phyloP scores from a whole-genome alignment of 2,113 vertebrate species.

The Lepus americanus region DNA sequence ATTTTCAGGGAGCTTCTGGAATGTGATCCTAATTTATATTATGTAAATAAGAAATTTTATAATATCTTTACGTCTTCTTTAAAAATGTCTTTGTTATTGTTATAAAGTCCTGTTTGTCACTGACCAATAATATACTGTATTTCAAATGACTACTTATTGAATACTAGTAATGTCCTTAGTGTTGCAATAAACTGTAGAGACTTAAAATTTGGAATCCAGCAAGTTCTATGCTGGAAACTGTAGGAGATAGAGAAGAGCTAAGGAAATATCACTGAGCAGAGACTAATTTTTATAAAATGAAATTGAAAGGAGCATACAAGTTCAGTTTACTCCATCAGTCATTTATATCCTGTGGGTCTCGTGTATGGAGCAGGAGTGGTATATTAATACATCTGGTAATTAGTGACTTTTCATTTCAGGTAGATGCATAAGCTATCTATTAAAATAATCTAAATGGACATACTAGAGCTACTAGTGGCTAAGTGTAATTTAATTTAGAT shows the following conservation, averaged over 20 bases:
- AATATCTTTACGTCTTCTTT: neutral
- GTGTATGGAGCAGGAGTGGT: neutral
- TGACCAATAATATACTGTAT: neutral
- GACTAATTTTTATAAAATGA: neutral
- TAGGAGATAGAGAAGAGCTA: neutral
- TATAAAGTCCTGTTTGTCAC: neutral
- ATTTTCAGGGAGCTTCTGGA: neutral
- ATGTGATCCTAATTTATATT: neutral
- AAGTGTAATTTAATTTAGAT: slow-evolving; percentile 26
- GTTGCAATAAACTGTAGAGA: neutral
- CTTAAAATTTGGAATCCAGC: neutral
- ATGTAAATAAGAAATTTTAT: slow-evolving; percentile 13
- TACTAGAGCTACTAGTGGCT: neutral
- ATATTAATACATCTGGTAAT: neutral
- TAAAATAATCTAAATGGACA: neutral
- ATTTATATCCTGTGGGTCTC: neutral
- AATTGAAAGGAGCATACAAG: neutral
- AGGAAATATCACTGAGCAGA: neutral
- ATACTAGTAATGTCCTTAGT: neutral
- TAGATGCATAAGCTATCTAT: neutral
- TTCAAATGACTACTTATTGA: neutral
- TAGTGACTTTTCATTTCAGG: neutral
- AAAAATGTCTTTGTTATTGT: neutral
- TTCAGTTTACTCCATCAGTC: neutral
- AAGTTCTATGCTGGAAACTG: neutral